Evolutionary conservation across 92 coral and sea anemone species (phyloP), one percentile per base, ranked within the genome.

Genomic region (Porites cylindrica): DNA sequence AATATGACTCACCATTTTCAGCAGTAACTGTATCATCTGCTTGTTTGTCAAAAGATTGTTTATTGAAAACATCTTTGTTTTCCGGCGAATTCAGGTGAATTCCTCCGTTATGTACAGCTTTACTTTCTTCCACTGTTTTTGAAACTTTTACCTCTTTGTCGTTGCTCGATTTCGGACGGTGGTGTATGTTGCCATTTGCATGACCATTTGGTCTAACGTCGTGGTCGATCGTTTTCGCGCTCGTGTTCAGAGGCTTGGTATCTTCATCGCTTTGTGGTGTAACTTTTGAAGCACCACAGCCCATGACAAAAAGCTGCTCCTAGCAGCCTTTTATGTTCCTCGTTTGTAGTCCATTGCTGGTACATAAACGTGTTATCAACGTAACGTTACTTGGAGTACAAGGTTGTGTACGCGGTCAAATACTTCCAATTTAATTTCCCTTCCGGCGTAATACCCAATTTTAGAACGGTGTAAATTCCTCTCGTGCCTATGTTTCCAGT

Each of bases 231-330:
- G 67, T 50, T 66, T 43, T 43, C 7, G 64, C 0, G 7, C 64
- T 70, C 47, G 24, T 32, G n/a, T 72, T 50, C 4, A 20, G 0
- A 20, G 72, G 21, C 73, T 83, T 58, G 13, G 13, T 59, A 3
- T 63, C 60, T 79, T 74, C 87, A 10, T 11, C 43, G 6, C 11
- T 62, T 23, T 73, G 80, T 20, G 87, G 87, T 63, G 80, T 17
- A 8, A 83, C 87, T 75, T 83, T 83, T 6, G 87, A 73, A 51
- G 87, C 80, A 29, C 87, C 87, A 58, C 87, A 83, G 38, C 87
- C 87, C 87, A 83, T 83, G n/a, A 23, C 87, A 20, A 17, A 64
- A 21, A 63, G 74, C 74, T 51, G 47, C 80, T 63, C 3, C 18
- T 24, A 62, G 51, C 29, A 47, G 52, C 73, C 21, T 53, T 51